Evolutionary conservation across 2,113 vertebrate species (phyloP).

Genomic region (Gymnocephalus cernua): DNA sequence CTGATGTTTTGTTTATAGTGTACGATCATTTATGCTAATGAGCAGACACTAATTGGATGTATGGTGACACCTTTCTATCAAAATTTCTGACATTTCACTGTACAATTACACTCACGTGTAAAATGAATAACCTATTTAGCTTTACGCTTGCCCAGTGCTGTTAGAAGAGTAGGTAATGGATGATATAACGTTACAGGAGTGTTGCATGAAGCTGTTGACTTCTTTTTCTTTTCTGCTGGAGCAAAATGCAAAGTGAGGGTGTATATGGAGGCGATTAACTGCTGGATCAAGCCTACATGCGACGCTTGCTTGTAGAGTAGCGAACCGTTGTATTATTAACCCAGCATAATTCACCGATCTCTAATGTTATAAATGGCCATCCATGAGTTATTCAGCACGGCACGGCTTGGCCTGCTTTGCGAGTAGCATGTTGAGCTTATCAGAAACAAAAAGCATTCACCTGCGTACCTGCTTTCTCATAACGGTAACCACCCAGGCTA

Average conservation of each 20-base stretch:
- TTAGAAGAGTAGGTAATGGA: neutral
- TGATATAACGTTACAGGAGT: neutral
- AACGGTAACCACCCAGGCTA: slow-evolving; percentile 61
- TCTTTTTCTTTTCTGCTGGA: neutral
- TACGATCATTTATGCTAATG: neutral
- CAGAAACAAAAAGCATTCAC: slow-evolving; percentile 19
- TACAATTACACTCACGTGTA: neutral
- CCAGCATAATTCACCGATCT: neutral
- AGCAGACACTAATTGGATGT: neutral
- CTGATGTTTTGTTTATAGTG: neutral
- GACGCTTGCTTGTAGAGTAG: neutral
- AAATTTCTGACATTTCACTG: neutral
- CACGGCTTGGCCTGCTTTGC: neutral
- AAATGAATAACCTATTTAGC: neutral
- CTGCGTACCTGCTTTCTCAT: slow-evolving; percentile 41
- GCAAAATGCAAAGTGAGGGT: neutral
- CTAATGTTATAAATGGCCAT: neutral
- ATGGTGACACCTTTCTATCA: neutral
- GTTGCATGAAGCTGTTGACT: neutral
- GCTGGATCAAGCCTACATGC: neutral
- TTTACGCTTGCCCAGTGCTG: neutral
- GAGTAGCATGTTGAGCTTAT: neutral
- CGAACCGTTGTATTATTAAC: neutral
- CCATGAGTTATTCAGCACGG: neutral
- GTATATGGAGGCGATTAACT: neutral